Conservation (phyloP, 1,140 invertebrate species). For the Maconellicoccus hirsutus region DNA sequence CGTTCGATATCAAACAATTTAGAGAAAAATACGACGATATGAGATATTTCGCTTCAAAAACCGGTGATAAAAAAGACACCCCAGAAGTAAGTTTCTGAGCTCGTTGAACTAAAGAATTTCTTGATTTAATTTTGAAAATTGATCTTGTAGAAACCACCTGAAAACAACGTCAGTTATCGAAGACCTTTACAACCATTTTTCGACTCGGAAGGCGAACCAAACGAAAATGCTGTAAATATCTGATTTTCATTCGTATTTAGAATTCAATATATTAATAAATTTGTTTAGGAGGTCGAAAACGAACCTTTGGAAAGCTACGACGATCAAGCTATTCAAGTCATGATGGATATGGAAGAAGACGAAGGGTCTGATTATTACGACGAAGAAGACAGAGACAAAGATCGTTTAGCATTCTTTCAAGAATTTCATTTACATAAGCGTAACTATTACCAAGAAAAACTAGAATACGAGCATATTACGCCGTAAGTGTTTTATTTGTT, state of each 20-base stretch:
- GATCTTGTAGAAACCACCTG: neutral
- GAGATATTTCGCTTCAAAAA: constrained; percentile 69
- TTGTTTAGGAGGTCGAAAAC: neutral
- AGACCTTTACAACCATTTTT: neutral
- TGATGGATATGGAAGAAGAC: neutral
- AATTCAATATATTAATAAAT: no score
- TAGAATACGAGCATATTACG: constrained; percentile 58
- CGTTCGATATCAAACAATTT: constrained; percentile 75
- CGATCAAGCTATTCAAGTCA: neutral
- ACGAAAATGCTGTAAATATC: constrained; percentile 39
- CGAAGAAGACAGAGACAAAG: constrained; percentile 31
- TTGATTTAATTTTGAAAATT: neutral
- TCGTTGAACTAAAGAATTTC: no score
- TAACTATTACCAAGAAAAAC: constrained; percentile 84
- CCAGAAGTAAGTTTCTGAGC: constrained; percentile 24
- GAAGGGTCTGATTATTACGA: constrained; percentile 27
- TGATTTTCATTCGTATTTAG: no score
- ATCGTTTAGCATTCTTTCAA: constrained; percentile 40
- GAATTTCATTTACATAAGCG: constrained; percentile 80
- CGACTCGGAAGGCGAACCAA: constrained; percentile 32
- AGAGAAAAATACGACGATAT: constrained; percentile 72
- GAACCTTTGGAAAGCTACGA: neutral
- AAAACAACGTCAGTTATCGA: neutral
- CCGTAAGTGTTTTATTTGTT: constrained; percentile 23
- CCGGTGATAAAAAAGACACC: neutral